phyloP scores from a whole-genome alignment of 2,888 invertebrate species.

The Leptinotarsa tumamoca region DNA sequence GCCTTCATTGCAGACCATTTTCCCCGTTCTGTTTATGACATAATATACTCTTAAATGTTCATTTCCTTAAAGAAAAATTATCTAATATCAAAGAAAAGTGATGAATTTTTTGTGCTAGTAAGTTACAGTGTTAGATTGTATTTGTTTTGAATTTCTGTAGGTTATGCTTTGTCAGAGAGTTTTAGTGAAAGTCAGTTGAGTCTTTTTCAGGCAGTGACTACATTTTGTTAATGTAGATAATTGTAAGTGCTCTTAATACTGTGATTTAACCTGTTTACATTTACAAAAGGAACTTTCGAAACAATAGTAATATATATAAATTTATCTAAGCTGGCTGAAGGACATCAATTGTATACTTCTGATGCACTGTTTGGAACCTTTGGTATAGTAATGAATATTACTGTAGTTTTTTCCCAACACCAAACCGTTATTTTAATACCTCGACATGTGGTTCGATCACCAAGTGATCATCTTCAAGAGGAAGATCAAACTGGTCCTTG shows the following conservation, averaged over 20 bases:
- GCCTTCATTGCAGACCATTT: conserved; percentile 84
- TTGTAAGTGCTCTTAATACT: neutral
- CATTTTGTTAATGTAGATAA: neutral
- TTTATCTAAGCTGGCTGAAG: neutral
- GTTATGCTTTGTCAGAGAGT: neutral
- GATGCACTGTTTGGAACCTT: too few relatives aligned
- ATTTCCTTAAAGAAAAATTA: neutral
- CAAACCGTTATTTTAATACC: too few relatives aligned
- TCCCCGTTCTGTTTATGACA: conserved; percentile 84
- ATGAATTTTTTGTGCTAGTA: neutral
- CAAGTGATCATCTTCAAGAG: too few relatives aligned
- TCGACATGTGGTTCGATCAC: too few relatives aligned
- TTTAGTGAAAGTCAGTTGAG: neutral
- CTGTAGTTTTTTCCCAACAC: too few relatives aligned
- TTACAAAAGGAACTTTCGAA: neutral
- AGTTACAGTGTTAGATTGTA: neutral
- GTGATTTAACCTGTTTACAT: neutral
- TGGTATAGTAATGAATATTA: too few relatives aligned
- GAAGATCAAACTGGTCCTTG: too few relatives aligned
- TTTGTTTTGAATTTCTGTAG: neutral
- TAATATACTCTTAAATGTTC: conserved; percentile 71
- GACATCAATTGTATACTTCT: too few relatives aligned
- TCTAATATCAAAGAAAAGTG: neutral
- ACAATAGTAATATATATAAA: neutral
- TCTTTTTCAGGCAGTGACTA: neutral